Percentiles rank a stretch among this genome's conserved stretches.
Conservation (phyloP, 2,888 invertebrate genomes). For the Phalera bucephala region DNA sequence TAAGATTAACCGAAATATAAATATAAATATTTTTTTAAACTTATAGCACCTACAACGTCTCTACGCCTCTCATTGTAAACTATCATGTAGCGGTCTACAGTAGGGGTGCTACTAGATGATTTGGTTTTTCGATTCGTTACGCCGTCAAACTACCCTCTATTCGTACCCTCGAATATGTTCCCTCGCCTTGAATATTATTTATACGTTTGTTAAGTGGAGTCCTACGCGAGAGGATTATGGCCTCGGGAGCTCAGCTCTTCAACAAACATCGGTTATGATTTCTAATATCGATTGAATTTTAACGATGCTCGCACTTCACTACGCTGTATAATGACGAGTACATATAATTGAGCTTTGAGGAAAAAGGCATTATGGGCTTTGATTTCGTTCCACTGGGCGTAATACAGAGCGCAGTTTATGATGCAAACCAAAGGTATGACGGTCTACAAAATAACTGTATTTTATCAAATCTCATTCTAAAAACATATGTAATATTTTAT, state of each 20-base stretch:
- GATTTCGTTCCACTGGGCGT: not conserved
- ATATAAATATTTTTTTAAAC: no score
- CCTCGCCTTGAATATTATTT: constrained; percentile 83
- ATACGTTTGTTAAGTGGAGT: constrained; percentile 83
- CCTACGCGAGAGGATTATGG: constrained; percentile 74
- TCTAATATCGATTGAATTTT: constrained; percentile 62
- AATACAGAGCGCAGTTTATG: not conserved
- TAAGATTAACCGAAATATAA: no score
- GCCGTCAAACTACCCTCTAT: constrained; percentile 82
- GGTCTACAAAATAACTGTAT: no score
- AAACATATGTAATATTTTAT: no score
- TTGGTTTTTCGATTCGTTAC: constrained; percentile 84
- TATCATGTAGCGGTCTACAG: constrained; percentile 78
- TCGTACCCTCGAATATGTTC: constrained; percentile 79
- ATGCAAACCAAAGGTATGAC: no score
- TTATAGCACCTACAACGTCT: no score
- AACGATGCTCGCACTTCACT: constrained; percentile 18
- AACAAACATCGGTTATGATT: constrained; percentile 79
- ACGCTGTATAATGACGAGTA: not conserved
- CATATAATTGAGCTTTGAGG: not conserved
- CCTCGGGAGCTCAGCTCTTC: constrained; percentile 77
- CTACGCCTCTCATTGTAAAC: constrained; percentile 56
- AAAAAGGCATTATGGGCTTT: not conserved
- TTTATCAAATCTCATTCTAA: no score
- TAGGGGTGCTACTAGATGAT: constrained; percentile 83